These are phyloP conservation scores for Leptoteleia sp. DNA, from an alignment of 1,140 invertebrate species.

Conservation along the genomic window DNA sequence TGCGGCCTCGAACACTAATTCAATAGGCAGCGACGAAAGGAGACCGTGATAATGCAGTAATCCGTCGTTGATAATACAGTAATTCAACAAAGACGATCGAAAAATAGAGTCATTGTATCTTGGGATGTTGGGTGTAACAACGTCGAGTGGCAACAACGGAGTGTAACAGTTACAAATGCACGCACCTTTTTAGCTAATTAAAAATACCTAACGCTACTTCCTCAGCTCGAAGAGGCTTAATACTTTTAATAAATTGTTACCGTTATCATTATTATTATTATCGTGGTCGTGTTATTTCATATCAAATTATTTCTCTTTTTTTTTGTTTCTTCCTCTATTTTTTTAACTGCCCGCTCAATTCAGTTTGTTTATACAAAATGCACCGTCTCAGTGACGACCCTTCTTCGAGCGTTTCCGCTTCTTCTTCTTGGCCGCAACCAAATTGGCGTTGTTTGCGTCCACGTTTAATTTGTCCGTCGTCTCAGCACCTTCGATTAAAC, in stretches of 20 bases:
- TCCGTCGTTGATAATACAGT: slow-evolving; percentile 15
- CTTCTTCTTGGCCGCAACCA: slow-evolving; percentile 75
- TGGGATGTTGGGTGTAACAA: slow-evolving; percentile 32
- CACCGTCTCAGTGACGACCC: slow-evolving; percentile 70
- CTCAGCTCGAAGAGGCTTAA: slow-evolving; percentile 52
- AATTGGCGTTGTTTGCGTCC: slow-evolving; percentile 72
- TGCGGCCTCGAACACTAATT: slow-evolving; percentile 6
- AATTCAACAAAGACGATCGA: slow-evolving; percentile 40
- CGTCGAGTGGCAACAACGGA: slow-evolving; percentile 59
- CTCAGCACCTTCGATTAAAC: slow-evolving; percentile 67
- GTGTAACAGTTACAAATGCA: slow-evolving; percentile 60
- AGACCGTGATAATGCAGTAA: too few species aligned
- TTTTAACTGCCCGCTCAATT: too few species aligned
- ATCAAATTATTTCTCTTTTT: too few species aligned
- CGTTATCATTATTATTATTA: too few species aligned
- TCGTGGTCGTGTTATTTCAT: too few species aligned
- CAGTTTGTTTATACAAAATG: slow-evolving; percentile 23
- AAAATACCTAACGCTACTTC: slow-evolving; percentile 44
- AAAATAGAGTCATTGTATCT: slow-evolving; percentile 52
- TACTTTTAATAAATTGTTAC: slow-evolving; percentile 35
- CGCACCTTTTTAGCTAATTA: slow-evolving; percentile 52
- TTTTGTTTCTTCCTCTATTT: neutral
- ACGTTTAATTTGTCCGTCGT: slow-evolving; percentile 67
- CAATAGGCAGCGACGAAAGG: slow-evolving; percentile 26
- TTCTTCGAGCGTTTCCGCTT: slow-evolving; percentile 79